Evolutionary conservation across 2,797 vertebrate species (phyloP), one percentile per base, ranked within the genome.

Genomic region (Adelosebastes latens): DNA sequence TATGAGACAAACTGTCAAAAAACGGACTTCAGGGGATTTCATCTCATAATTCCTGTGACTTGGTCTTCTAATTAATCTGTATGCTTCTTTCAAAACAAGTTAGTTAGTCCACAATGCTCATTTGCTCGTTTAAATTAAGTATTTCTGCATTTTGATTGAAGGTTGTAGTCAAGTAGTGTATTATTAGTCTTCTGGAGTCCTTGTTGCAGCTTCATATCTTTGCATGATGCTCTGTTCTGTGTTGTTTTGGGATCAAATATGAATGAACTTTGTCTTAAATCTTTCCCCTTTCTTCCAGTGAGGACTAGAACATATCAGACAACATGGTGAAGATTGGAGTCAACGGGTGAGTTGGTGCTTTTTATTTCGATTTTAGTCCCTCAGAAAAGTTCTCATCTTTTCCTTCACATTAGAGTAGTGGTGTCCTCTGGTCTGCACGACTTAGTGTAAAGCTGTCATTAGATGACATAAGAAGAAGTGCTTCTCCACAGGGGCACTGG

Each of bases 291-390:
- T 11, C 74, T 5, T 82, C 12, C 74, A 88, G 88, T 77, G 67
- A 76, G 72, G 62, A 87, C 34, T 20, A 8, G 46, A 85, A 6
- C 66, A 60, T 27, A 87, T 65, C 88, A 77, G 81, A 53, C 85
- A 88, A 64, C 18, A 94, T 94, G 93, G 93, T 94, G 91, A 94
- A 94, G 87, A 90, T 94, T 29, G 93, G 93, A 75, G 87, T 94
- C 81, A 94, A 94, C 10, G 93, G 93, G 93, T 94, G 82, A 93
- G 93, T 85, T 36, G 3, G 22, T 39, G 27, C 5, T 69, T 20
- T 52, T 34, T 16, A 20, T 32, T 63, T 42, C 11, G 1, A 14
- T 63, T 59, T 29, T 6, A 12, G 3, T 65, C 27, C 14, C 39
- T 70, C 6, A 6, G 4, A 27, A 72, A 29, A 60, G 3, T 4